Percentiles rank a stretch among this genome's conserved stretches.
Conservation (phyloP, 2,113 vertebrate species). For the Mobula birostris region DNA sequence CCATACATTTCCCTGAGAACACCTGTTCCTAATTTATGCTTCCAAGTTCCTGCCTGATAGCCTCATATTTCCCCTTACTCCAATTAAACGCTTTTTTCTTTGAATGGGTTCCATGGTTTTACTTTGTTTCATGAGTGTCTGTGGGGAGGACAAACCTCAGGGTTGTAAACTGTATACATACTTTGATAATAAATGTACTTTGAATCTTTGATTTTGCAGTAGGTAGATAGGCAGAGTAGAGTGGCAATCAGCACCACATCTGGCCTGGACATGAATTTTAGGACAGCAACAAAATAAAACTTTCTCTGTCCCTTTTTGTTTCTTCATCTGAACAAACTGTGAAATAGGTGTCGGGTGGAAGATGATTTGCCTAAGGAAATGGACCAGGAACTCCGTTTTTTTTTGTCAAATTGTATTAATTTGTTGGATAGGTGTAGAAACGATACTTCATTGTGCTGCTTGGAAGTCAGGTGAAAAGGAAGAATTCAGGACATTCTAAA, state of each 20-base stretch:
- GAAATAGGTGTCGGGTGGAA: background rate
- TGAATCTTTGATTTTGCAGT: background rate
- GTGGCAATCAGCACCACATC: background rate
- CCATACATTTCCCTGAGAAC: too few species aligned
- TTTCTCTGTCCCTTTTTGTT: background rate
- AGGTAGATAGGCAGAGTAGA: background rate
- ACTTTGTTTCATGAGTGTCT: too few species aligned
- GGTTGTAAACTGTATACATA: too few species aligned
- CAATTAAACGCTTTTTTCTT: too few species aligned
- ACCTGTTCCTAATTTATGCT: too few species aligned
- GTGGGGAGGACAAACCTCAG: too few species aligned
- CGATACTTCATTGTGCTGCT: background rate
- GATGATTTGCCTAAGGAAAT: background rate
- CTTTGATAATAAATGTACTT: too few species aligned
- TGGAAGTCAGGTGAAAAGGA: background rate
- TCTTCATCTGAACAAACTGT: background rate
- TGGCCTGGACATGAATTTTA: background rate
- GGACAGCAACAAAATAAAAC: background rate
- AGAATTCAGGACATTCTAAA: background rate
- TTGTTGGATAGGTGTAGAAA: background rate
- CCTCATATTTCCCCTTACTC: too few species aligned
- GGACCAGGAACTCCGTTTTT: background rate
- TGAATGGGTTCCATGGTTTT: too few species aligned
- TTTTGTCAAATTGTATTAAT: background rate
- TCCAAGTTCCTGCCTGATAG: too few species aligned